Base-by-base conservation (phyloP, 2,113 vertebrate species). In the Peromyscus leucopus region DNA sequence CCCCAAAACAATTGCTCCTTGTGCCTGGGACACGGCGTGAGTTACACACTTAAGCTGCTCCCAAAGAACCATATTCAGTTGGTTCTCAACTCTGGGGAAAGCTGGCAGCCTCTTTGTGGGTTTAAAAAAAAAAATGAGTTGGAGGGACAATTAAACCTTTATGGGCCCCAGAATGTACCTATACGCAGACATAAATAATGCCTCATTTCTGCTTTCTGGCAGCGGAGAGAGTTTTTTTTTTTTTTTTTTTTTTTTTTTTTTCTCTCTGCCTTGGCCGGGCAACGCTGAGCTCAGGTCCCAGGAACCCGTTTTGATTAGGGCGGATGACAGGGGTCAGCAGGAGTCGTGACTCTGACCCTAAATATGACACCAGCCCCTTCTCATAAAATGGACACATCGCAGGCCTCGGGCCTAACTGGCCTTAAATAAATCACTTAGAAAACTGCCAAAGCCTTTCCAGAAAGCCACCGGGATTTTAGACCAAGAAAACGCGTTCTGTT, bases 131-230 rank as follows among this genome's bases (percentile, higher is more conserved):
- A 89, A 75, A 76, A 76, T 69, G 85, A 95, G 96, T 97, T 96
- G 94, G 96, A 97, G 84, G 96, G 96, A 98, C 98, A 98, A 97
- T 98, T 98, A 98, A 97, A 98, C 95, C 98, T 98, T 98, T 98
- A 97, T 98, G 97, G 97, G 96, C 92, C 97, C 96, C 97, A 97
- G 97, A 97, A 97, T 97, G 94, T 89, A 97, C 97, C 96, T 97
- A 93, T 72, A 42, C 90, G 93, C 96, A 97, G 96, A 94, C 97
- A 93, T 55, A 71, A 95, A 97, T 97, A 94, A 97, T 95, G 94
- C 74, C 97, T 96, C 97, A 39, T 85, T 94, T 84, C 94, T 21
- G 4, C 87, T 90, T 91, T 97, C 96, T 96, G 96, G 97, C 95
- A 95, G 55, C 46, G 7, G 55, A 63, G 57, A 82, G n/a, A 80